Base-by-base conservation (phyloP, 2,888 invertebrate genomes). In the Brenthis hecate region DNA sequence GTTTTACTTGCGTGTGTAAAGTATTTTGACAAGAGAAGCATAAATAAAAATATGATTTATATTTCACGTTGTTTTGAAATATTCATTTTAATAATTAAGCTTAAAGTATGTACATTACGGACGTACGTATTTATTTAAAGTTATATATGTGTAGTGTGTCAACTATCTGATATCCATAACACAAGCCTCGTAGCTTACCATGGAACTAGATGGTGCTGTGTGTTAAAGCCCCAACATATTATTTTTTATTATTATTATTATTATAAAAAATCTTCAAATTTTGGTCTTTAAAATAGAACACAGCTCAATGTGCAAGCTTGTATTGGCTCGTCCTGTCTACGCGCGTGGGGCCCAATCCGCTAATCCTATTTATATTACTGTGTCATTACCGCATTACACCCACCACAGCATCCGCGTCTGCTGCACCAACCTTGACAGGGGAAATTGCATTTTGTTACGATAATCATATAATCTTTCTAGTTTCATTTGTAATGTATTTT, bases 321-420 rank as follows among this genome's bases (percentile, higher is more conserved):
- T 87, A 88, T 87, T 88, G 85, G 85, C 79, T 77, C 91, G 86
- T 92, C 92, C 92, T 89, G 91, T 89, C 88, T 87, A 78, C 84
- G 84, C 86, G 91, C 91, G 92, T 91, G 92, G 92, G 92, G 91
- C 87, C 85, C 82, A 81, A 81, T 82, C 80, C 83, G 76, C 83
- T 91, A 91, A 91, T 91, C 86, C 86, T 86, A 89, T 91, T 91
- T 87, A 85, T 87, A 85, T 85, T 87, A 87, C 85, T 83, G 85
- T 79, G 84, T 78, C 83, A 87, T 87, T 89, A 89, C 84, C 85
- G 81, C 82, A 85, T 88, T 88, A 84, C 80, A 86, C 87, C 86
- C 85, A 86, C 88, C 76, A 78, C 76, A 75, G 81, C 81, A 84
- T 86, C 85, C 85, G 82, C 75, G 56, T 60, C 69, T 64, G 75